These are phyloP conservation scores for Tetropium fuscum DNA, from an alignment of 2,888 invertebrate species.

Conservation along the genomic window DNA sequence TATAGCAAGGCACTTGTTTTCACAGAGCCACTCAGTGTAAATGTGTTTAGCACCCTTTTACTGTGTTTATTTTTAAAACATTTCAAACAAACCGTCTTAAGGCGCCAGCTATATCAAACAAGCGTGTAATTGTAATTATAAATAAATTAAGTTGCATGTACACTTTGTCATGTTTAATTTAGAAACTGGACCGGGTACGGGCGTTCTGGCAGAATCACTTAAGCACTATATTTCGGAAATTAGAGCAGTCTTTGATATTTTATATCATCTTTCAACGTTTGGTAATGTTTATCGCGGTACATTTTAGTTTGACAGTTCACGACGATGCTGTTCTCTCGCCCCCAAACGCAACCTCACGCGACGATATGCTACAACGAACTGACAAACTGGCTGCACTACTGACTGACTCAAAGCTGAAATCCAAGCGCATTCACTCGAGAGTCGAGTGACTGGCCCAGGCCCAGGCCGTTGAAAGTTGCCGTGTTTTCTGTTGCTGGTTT, in stretches of 20 bases:
- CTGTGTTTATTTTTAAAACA: slow-evolving; percentile 50
- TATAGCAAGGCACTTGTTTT: slow-evolving; percentile 26
- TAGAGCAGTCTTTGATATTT: background rate
- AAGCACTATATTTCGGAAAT: background rate
- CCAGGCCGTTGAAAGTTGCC: slow-evolving; percentile 31
- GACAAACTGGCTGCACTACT: no score
- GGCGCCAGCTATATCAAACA: slow-evolving; percentile 51
- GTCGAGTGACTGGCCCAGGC: slow-evolving; percentile 27
- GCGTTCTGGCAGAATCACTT: background rate
- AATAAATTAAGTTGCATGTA: slow-evolving; percentile 18
- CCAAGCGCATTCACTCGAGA: slow-evolving; percentile 30
- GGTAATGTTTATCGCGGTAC: slow-evolving; percentile 12
- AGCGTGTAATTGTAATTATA: slow-evolving; percentile 32
- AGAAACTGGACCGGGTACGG: slow-evolving; percentile 10
- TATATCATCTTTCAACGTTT: background rate
- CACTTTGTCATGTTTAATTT: slow-evolving; percentile 21
- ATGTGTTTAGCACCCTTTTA: slow-evolving; percentile 38
- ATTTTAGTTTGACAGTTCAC: slow-evolving; percentile 27
- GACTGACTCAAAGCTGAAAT: slow-evolving; percentile 31
- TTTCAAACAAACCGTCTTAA: slow-evolving; percentile 39
- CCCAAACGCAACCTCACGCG: slow-evolving; percentile 2
- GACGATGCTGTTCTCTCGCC: background rate
- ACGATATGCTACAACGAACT: slow-evolving; percentile 12
- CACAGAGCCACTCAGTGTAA: slow-evolving; percentile 30
- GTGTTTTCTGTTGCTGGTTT: slow-evolving; percentile 31